These are phyloP conservation scores for Chaetodon trifasciatus DNA, from an alignment of 2,797 vertebrate genomes.

Conservation along the genomic window DNA sequence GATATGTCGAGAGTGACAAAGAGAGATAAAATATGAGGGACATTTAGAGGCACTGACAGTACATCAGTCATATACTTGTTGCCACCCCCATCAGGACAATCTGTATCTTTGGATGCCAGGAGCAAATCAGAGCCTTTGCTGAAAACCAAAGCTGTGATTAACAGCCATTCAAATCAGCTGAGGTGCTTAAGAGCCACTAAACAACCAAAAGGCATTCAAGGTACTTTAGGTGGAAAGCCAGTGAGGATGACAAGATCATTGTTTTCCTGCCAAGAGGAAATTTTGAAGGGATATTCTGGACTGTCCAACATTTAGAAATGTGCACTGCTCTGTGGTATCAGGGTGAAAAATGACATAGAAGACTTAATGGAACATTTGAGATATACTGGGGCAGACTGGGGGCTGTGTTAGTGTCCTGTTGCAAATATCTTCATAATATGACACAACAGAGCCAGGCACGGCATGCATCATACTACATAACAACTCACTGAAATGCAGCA, in stretches of 20 bases:
- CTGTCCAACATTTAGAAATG: not conserved
- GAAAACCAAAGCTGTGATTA: slow-evolving; percentile 36
- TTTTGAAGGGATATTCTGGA: not conserved
- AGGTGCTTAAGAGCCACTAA: slow-evolving; percentile 25
- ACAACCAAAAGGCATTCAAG: slow-evolving; percentile 34
- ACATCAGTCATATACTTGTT: slow-evolving; percentile 31
- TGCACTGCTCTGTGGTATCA: slow-evolving; percentile 7
- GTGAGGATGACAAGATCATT: slow-evolving; percentile 39
- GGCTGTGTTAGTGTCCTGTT: not conserved
- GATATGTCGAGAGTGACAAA: slow-evolving; percentile 34
- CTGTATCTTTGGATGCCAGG: slow-evolving; percentile 41
- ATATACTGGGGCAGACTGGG: not conserved
- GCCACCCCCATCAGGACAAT: slow-evolving; percentile 7
- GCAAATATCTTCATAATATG: slow-evolving; percentile 24
- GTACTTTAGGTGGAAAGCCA: slow-evolving; percentile 27
- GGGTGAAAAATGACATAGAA: not conserved
- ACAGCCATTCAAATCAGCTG: slow-evolving; percentile 18
- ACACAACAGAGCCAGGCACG: slow-evolving; percentile 14
- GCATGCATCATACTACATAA: slow-evolving; percentile 9
- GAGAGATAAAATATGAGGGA: slow-evolving; percentile 1
- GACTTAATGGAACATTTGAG: not conserved
- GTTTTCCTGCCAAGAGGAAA: slow-evolving; percentile 29
- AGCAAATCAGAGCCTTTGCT: slow-evolving; percentile 30
- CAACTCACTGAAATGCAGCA: slow-evolving; percentile 10
- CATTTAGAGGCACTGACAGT: slow-evolving; percentile 14